Conservation (phyloP, 2,797 vertebrate species). For the Microcaecilia unicolor region DNA sequence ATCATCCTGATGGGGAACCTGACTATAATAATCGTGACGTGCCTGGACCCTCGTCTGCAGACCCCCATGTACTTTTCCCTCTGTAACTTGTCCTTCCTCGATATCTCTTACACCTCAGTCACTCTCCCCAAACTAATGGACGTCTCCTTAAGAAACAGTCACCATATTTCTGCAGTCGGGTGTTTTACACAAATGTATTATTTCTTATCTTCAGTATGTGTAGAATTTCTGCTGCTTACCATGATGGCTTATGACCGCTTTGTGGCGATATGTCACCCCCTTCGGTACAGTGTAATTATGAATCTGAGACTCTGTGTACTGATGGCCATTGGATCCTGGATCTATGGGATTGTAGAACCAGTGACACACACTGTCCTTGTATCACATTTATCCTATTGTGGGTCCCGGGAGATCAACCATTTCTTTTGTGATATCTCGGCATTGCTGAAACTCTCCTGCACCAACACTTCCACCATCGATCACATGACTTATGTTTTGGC, state of each 20-base stretch:
- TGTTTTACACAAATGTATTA: constrained; percentile 9
- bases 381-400: not conserved
- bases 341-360: not conserved
- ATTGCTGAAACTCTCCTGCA: constrained; percentile 9
- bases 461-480: not conserved
- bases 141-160: not conserved
- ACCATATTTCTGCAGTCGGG: constrained; percentile 3
- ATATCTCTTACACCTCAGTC: too few relatives aligned
- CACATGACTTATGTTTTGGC: not conserved
- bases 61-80: too few relatives aligned
- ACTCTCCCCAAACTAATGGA: too few relatives aligned
- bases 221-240: constrained; percentile 2
- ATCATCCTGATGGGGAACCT: too few relatives aligned
- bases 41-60: too few relatives aligned
- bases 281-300: constrained; percentile 6
- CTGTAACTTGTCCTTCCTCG: too few relatives aligned
- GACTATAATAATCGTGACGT: too few relatives aligned
- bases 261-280: constrained; percentile 11
- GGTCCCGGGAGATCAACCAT: constrained; percentile 6
- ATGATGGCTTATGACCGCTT: constrained; percentile 20
- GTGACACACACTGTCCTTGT: constrained; percentile 5
- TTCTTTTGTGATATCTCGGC: constrained; percentile 16
- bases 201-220: not conserved
- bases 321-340: constrained; percentile 5
- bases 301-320: not conserved